These are phyloP conservation scores for Drosophila anomalata DNA, from an alignment of 2,888 invertebrate species.

Conservation along the genomic window DNA sequence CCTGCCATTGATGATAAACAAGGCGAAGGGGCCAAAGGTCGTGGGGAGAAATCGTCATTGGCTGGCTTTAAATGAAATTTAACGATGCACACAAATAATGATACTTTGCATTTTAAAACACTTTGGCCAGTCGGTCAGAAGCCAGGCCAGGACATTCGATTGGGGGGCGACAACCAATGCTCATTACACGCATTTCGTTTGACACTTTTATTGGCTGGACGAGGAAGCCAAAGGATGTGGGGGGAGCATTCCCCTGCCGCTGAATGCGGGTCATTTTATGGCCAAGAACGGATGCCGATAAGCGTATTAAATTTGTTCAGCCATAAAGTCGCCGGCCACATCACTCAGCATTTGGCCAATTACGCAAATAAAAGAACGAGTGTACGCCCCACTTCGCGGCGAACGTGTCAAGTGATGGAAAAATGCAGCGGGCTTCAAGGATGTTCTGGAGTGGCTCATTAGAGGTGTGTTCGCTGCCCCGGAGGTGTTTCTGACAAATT, in stretches of 20 bases:
- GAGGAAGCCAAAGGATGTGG: constrained; percentile 50
- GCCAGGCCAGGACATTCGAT: constrained; percentile 63
- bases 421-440: constrained; percentile 63
- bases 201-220: constrained; percentile 78
- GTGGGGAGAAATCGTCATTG: constrained; percentile 16
- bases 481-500: constrained; percentile 62
- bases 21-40: not conserved
- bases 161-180: constrained; percentile 51
- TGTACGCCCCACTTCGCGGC: constrained; percentile 34
- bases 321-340: constrained; percentile 65
- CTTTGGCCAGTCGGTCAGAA: constrained; percentile 44
- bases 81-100: constrained; percentile 75
- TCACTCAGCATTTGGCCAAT: constrained; percentile 74
- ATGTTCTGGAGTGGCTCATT: constrained; percentile 67
- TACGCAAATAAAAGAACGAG: constrained; percentile 71
- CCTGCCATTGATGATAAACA: constrained; percentile 11
- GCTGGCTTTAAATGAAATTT: constrained; percentile 73
- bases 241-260: constrained; percentile 13
- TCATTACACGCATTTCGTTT: constrained; percentile 74
- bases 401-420: constrained; percentile 44
- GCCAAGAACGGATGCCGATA: constrained; percentile 69
- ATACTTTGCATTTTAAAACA: constrained; percentile 76
- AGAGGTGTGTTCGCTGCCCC: constrained; percentile 57
- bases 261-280: constrained; percentile 78
- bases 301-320: constrained; percentile 65